Evolutionary conservation across 2,888 invertebrate genomes (phyloP).

Genomic region (Erebia epiphron): DNA sequence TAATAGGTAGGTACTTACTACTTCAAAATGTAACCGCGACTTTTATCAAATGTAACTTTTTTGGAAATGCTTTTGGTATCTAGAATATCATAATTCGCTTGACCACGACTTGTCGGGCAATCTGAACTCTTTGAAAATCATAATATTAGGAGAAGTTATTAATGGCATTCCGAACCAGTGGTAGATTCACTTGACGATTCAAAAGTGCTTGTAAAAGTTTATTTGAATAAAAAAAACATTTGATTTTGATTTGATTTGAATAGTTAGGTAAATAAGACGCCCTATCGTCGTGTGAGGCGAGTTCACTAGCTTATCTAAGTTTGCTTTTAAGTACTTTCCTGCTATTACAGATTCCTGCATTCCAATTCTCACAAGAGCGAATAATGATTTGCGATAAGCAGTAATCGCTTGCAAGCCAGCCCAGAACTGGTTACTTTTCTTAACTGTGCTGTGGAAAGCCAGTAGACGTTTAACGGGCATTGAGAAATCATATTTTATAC

Average conservation of each 20-base stretch:
- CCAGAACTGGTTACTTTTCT: constrained; percentile 38
- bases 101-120: too few relatives aligned
- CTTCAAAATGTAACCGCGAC: background rate
- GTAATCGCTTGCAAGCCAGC: constrained; percentile 37
- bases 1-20: background rate
- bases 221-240: too few relatives aligned
- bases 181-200: too few relatives aligned
- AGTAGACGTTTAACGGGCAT: constrained; percentile 33
- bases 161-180: too few relatives aligned
- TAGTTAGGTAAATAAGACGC: background rate
- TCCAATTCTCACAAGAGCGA: constrained; percentile 36
- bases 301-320: constrained; percentile 15
- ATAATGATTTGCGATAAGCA: constrained; percentile 39
- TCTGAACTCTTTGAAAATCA: background rate
- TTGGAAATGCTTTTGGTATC: too few relatives aligned
- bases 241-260: too few relatives aligned
- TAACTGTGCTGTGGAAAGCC: constrained; percentile 35
- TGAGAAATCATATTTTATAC: constrained; percentile 39
- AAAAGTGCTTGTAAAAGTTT: too few relatives aligned
- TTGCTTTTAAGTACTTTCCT: constrained; percentile 21
- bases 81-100: too few relatives aligned
- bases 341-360: constrained; percentile 36
- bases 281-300: constrained; percentile 19
- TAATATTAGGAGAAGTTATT: background rate
- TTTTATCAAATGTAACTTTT: background rate